Conservation (phyloP, 2,797 vertebrate genomes). For the Danio choprae region DNA sequence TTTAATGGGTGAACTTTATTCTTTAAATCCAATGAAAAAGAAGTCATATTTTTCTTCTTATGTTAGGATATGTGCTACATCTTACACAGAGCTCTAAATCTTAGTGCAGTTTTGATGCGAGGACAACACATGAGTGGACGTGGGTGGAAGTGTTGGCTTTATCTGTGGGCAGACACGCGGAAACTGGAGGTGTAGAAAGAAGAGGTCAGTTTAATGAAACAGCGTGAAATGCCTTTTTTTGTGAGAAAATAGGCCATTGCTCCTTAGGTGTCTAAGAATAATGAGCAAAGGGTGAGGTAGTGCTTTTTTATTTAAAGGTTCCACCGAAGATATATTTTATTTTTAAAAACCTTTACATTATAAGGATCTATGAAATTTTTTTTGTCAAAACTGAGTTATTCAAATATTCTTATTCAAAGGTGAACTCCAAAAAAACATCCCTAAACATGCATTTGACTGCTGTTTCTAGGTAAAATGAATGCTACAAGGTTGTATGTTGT, state of each 20-base stretch:
- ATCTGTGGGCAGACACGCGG: conserved; percentile 1
- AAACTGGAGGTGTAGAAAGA: conserved; percentile 10
- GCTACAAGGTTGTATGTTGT: no score
- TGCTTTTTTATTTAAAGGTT: not conserved
- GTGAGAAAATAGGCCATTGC: conserved; percentile 10
- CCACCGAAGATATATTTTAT: no score
- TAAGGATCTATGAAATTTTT: no score
- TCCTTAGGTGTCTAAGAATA: conserved; percentile 6
- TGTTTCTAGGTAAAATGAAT: no score
- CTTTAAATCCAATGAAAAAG: not conserved
- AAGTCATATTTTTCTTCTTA: not conserved
- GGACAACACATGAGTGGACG: not conserved
- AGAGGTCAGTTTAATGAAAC: conserved; percentile 1
- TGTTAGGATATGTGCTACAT: not conserved
- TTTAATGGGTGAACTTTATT: not conserved
- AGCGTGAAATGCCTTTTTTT: not conserved
- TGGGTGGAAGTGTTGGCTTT: not conserved
- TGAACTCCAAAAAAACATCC: no score
- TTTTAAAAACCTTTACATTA: no score
- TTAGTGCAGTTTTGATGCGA: not conserved
- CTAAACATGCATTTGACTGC: no score
- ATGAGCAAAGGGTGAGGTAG: not conserved
- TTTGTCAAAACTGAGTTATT: no score
- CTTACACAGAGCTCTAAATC: not conserved
- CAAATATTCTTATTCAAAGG: no score